Evolutionary conservation across 2,888 invertebrate species (phyloP).

Genomic region (Prosapia bicincta): DNA sequence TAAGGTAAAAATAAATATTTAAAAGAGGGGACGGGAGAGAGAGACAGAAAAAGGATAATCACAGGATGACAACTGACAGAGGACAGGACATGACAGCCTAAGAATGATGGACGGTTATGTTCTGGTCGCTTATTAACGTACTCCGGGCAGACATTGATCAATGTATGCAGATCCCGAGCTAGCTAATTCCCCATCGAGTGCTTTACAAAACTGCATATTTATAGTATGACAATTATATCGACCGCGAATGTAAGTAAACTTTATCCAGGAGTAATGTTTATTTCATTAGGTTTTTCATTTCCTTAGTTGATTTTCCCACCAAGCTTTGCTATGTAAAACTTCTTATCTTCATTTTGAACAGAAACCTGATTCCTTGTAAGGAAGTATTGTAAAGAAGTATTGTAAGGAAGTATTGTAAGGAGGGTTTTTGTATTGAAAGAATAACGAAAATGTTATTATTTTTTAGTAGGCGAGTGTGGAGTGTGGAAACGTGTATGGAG

Average conservation of each 20-base stretch:
- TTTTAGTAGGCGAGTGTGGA: too few species aligned
- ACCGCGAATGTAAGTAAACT: not conserved
- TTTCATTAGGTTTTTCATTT: not conserved
- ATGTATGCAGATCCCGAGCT: not conserved
- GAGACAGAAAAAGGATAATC: not conserved
- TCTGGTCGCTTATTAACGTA: not conserved
- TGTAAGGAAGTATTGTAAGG: too few species aligned
- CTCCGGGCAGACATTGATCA: not conserved
- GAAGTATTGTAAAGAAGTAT: too few species aligned
- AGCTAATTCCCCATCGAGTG: not conserved
- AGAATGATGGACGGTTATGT: not conserved
- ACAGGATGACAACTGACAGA: not conserved
- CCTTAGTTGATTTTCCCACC: not conserved
- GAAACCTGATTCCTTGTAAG: too few species aligned
- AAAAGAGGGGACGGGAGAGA: not conserved
- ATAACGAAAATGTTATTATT: too few species aligned
- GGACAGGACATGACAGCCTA: not conserved
- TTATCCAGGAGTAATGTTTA: not conserved
- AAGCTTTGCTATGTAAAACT: not conserved
- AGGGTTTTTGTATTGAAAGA: too few species aligned
- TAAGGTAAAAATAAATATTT: not conserved
- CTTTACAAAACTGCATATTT: slow-evolving; percentile 12
- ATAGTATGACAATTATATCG: slow-evolving; percentile 24
- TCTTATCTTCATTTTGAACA: too few species aligned
- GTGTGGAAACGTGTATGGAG: too few species aligned